Percentiles rank a stretch among this genome's conserved stretches.
Evolutionary conservation across 2,113 vertebrate species (phyloP).

Genomic region (Psittacara wagleri): DNA sequence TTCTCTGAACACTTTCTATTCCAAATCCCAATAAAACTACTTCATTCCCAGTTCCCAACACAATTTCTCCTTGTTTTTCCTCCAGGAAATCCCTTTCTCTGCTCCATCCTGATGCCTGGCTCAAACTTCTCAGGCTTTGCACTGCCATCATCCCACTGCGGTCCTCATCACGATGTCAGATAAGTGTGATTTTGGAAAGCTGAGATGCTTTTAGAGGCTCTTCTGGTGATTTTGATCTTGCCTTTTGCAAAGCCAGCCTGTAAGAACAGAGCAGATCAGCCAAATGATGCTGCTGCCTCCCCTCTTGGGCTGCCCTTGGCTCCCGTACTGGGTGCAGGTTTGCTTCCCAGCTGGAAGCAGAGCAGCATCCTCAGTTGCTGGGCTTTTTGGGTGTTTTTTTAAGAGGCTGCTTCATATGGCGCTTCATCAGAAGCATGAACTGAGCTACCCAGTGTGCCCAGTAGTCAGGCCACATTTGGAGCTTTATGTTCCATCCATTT

Average conservation of each 20-base stretch:
- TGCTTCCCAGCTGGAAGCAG: neutral
- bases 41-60: constrained; percentile 52
- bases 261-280: constrained; percentile 15
- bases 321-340: neutral
- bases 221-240: constrained; percentile 31
- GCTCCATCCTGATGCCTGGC: constrained; percentile 34
- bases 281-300: constrained; percentile 11
- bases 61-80: neutral
- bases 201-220: constrained; percentile 37
- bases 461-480: neutral
- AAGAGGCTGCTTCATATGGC: neutral
- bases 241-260: constrained; percentile 9
- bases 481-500: neutral
- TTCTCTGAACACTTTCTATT: constrained; percentile 60
- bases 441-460: neutral
- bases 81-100: constrained; percentile 39
- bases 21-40: constrained; percentile 50
- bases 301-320: constrained; percentile 1
- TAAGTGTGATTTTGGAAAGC: constrained; percentile 41
- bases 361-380: too few species aligned
- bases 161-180: constrained; percentile 18
- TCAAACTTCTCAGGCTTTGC: neutral
- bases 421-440: constrained; percentile 2
- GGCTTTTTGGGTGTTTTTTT: neutral
- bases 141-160: neutral